These are phyloP conservation scores for Phalacrocorax pelagicus DNA, from an alignment of 2,113 vertebrate species.

Conservation along the genomic window DNA sequence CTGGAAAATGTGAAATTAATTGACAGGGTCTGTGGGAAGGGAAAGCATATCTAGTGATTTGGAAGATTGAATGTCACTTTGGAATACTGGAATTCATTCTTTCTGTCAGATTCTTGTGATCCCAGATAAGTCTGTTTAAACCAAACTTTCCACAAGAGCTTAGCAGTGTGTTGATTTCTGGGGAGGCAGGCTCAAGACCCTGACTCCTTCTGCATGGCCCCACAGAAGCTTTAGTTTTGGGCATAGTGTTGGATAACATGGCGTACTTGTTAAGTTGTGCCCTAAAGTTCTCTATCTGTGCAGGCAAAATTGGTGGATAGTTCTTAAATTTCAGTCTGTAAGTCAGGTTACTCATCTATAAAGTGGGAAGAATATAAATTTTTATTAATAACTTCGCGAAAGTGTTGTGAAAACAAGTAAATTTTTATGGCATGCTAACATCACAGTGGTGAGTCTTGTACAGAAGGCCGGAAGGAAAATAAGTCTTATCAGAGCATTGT, in stretches of 20 bases:
- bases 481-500: background rate
- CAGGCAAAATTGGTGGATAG: background rate
- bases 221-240: background rate
- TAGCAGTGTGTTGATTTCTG: background rate
- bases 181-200: background rate
- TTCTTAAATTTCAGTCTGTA: background rate
- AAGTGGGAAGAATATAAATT: background rate
- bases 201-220: background rate
- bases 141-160: background rate
- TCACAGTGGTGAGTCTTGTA: background rate
- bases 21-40: background rate
- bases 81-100: background rate
- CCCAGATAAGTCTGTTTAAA: background rate
- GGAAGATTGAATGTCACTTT: background rate
- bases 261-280: background rate
- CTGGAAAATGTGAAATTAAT: background rate
- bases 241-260: background rate
- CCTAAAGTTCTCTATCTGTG: background rate
- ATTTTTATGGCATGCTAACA: rapidly evolving
- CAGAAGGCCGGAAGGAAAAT: background rate
- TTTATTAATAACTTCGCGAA: background rate
- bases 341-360: background rate
- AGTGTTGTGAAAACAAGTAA: background rate
- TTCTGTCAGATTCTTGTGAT: background rate
- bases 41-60: background rate